Base-by-base conservation (phyloP, 2,888 invertebrate species). In the Xylota sylvarum region DNA sequence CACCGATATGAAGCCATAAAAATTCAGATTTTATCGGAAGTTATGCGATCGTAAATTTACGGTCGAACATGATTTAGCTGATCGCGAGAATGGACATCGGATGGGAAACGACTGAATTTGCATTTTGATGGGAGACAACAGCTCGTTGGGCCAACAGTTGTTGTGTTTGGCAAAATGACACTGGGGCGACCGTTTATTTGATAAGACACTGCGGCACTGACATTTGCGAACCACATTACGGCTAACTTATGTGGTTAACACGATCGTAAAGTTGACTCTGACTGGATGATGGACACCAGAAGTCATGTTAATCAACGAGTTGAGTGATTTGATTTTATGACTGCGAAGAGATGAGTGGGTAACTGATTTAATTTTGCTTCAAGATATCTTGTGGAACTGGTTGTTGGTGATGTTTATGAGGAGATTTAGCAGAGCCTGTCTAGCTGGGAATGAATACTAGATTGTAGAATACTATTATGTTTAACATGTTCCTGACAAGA, bases 41-140 rank as follows among this genome's bases (percentile, higher is more conserved):
- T 86, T 86, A 86, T 86, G 86, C 27, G 86, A 86, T 86, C 86
- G 86, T 86, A 86, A 86, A 86, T 86, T 86, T 72, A 77, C 58
- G 67, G 35, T 73, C 72, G 73, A 82, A 82, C 82, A 86, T 86
- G 86, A 86, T 86, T 86, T 86, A 86, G 73, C 69, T 56, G 86
- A 27, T 86, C 81, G 76, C 60, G 32, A 19, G 56, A 65, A 70
- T 56, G 32, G 32, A 58, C 82, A 82, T 82, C 77, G 50, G 50
- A 65, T 48, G 65, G 35, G 52, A 17, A n/a, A n/a, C n/a, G 14
- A 4, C 12, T 23, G 55, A 81, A 86, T 86, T 86, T 86, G 85
- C 85, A 86, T 86, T 86, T 86, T 86, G 65, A 86, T 86, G 70
- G 60, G 58, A 10, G 40, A 52, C 55, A 67, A 58, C 64, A n/a